These are phyloP conservation scores for Lasius platythorax DNA, from an alignment of 2,888 invertebrate species.

Conservation along the genomic window DNA sequence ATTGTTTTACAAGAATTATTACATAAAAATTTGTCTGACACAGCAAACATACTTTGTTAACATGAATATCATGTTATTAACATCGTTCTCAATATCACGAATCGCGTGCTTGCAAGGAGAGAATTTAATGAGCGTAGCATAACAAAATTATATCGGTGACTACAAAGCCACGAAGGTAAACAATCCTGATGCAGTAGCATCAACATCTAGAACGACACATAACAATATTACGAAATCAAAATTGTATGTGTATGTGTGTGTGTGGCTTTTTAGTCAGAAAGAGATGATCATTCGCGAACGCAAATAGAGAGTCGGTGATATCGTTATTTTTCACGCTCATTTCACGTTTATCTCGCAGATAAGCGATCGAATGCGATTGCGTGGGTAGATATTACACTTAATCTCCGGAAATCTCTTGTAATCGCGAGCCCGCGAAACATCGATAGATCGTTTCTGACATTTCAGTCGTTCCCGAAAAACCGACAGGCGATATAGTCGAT, in stretches of 20 bases:
- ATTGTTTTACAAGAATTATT: not conserved
- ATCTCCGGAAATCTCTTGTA: constrained; percentile 4
- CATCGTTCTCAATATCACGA: constrained; percentile 19
- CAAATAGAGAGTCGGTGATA: not conserved
- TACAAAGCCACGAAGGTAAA: constrained; percentile 10
- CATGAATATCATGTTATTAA: not conserved
- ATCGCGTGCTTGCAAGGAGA: not conserved
- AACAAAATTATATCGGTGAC: constrained; percentile 17
- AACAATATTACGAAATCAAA: not conserved
- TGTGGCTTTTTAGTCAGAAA: constrained; percentile 1
- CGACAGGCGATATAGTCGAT: constrained; percentile 83
- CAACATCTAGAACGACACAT: not conserved
- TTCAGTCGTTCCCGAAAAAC: constrained; percentile 81
- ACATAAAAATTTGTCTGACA: not conserved
- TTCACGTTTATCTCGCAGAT: constrained; percentile 23
- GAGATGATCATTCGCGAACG: not conserved
- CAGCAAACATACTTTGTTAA: not conserved
- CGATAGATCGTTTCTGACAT: constrained; percentile 35
- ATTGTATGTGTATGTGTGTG: not conserved
- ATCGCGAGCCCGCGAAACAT: constrained; percentile 6
- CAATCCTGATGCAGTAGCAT: not conserved
- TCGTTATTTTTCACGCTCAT: not conserved
- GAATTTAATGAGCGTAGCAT: constrained; percentile 36
- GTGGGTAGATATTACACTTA: not conserved
- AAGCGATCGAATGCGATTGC: not conserved